Evolutionary conservation across 2,113 vertebrate species (phyloP), one percentile per base, ranked within the genome.

Genomic region (Caracal caracal): DNA sequence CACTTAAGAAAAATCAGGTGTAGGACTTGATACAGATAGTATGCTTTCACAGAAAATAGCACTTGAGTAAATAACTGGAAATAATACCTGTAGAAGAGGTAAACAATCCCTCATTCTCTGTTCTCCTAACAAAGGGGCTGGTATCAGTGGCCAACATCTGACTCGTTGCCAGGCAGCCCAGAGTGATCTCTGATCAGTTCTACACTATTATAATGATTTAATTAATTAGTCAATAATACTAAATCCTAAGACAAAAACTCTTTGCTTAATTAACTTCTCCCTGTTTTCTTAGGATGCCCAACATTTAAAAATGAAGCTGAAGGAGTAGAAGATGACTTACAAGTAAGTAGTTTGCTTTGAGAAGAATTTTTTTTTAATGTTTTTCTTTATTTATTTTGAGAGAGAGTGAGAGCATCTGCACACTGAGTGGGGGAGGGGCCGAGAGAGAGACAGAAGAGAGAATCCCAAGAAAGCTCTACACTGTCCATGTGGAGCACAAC

Each of bases 281-380:
- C 28, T 97, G 0, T 96, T 97, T 91, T 70, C 91, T 75, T 98
- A 99, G 99, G 99, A 94, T 99, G 99, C 97, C 98, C 99, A 91
- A 94, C 98, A 5, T 98, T 98, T 49, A 98, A 99, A 97, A 99
- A 98, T 94, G 99, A 99, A 95, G 97, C 98, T 20, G 99, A 99
- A 97, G 98, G 97, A 97, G 96, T 98, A 59, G 99, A 99, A 96
- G 99, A 99, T 95, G 99, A 99, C 96, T 98, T 99, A 98, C 99
- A 99, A 98, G 99, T 99, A 98, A 99, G 99, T 99, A 43, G 9
- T 96, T 93, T 94, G 10, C 2, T 40, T 93, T 89, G 33, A 93
- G 94, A 89, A 30, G 75, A 78, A 37, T 94, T 95, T 22, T 59
- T 59, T 59, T 59, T 59, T 59, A 59, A 59, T 59, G 56, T 22